These are phyloP conservation scores for Drosophila limbata DNA, from an alignment of 2,888 invertebrate species.

Conservation along the genomic window DNA sequence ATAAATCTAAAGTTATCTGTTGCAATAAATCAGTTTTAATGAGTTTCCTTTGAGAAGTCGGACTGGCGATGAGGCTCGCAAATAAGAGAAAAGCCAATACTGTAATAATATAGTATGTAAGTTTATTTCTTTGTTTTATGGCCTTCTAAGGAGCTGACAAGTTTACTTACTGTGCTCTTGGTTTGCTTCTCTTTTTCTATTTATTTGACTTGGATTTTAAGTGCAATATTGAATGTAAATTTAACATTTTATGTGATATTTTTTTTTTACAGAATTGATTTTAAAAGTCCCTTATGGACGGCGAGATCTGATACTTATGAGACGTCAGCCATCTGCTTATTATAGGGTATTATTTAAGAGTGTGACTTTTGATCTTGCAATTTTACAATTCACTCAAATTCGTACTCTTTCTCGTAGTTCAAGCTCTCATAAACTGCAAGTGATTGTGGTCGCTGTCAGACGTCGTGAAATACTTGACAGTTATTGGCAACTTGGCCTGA, in stretches of 20 bases:
- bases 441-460: slow-evolving; percentile 22
- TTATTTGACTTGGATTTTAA: slow-evolving; percentile 28
- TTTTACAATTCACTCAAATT: neutral
- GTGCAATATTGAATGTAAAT: neutral
- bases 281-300: no score
- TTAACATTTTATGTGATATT: no score
- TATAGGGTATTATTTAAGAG: neutral
- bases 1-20: slow-evolving; percentile 76
- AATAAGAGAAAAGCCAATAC: slow-evolving; percentile 36
- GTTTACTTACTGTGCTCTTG: slow-evolving; percentile 24
- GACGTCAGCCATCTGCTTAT: neutral
- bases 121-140: slow-evolving; percentile 31
- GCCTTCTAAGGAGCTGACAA: slow-evolving; percentile 32
- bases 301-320: neutral
- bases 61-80: slow-evolving; percentile 15
- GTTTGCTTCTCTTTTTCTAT: neutral
- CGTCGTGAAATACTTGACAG: slow-evolving; percentile 21
- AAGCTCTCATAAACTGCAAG: slow-evolving; percentile 3
- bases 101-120: slow-evolving; percentile 43
- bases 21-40: slow-evolving; percentile 78
- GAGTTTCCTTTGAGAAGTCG: slow-evolving; percentile 53
- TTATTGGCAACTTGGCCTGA: slow-evolving; percentile 37
- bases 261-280: no score
- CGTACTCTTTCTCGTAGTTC: neutral
- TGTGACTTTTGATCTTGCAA: neutral